Base-by-base conservation (phyloP, 2,888 invertebrate genomes). In the Dicranocentrus wangi region DNA sequence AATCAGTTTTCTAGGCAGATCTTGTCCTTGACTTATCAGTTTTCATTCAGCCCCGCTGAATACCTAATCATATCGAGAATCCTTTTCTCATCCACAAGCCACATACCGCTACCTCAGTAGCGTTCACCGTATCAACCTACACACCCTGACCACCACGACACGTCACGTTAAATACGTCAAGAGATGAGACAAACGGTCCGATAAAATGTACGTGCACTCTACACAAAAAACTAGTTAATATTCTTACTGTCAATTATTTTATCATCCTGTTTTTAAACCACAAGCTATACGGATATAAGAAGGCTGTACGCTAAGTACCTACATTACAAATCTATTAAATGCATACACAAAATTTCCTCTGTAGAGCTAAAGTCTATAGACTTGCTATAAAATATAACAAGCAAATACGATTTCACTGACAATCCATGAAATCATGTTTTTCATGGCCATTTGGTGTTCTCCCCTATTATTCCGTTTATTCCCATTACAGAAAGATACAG, bases 381-480 rank as follows among this genome's bases (percentile, higher is more conserved):
- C 32, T 32, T 32, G 3, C 32, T n/a, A n/a, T n/a, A n/a, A n/a
- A n/a, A n/a, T n/a, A n/a, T n/a, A n/a, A n/a, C n/a, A n/a, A 32
- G 15, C 47, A 47, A 32, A n/a, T n/a, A 47, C 47, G 15, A 47
- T 47, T 47, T 53, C 51, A 58, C 60, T 71, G 71, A 71, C 71
- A 60, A 27, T 60, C 71, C 71, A 71, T 71, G 71, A 71, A 71
- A 71, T 71, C 71, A 71, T 71, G 71, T 71, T 71, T 70, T 71
- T 71, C 71, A 71, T 71, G 71, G 60, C 43, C 58, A 43, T 13
- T 21, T 60, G 43, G 15, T 55, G 55, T 55, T 55, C 55, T 25
- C 21, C 55, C 25, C n/a, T 42, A n/a, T n/a, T 39, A 60, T 27
- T 39, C 47, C n/a, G 47, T 47, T 47, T 47, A 10, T 10, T 47